Base-by-base conservation (phyloP, 2,888 invertebrate species). In the Lycaena phlaeas region DNA sequence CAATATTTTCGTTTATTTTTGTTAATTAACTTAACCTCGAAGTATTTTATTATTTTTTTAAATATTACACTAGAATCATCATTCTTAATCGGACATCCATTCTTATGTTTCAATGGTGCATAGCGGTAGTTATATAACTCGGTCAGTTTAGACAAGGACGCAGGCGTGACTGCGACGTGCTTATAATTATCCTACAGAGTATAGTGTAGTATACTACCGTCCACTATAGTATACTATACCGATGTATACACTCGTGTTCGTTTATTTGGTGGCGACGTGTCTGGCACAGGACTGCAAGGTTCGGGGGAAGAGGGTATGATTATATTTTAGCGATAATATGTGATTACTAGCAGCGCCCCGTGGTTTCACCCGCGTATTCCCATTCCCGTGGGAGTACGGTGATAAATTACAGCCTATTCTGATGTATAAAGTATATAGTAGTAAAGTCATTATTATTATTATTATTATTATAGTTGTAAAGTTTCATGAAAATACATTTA, bases 281-380 rank as follows among this genome's bases (percentile, higher is more conserved):
- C 44, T 46, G 55, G 64, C 70, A 39, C 81, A 81, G 50, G 75
- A 78, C 51, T 81, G 81, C 47, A 74, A 64, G 50, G 68, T 70
- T 60, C 59, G 69, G 49, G 79, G 79, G 46, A 68, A 64, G 59
- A 41, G 45, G 74, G 81, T 79, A 26, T 10, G 37, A 39, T 49
- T 18, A 31, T 25, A 27, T 11, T 45, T 7, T 14, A 15, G 39
- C 27, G 25, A 10, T 25, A 10, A 10, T 15, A 30, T 10, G 5
- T 9, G 14, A 28, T 4, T n/a, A 9, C 11, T 2, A 10, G 25
- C 10, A 7, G 17, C 17, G 6, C 7, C 6, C 18, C 4, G 5
- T 29, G 1, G 11, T 2, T 2, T 29, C 3, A 12, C 4, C 7
- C 25, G 9, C 17, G 6, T 15, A 9, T n/a, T 6, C 4, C 6